A percentile compares a stretch with the other conserved stretches of the same genome.
Conservation (phyloP, 2,797 vertebrate species). For the Leptatherina wallacei region DNA sequence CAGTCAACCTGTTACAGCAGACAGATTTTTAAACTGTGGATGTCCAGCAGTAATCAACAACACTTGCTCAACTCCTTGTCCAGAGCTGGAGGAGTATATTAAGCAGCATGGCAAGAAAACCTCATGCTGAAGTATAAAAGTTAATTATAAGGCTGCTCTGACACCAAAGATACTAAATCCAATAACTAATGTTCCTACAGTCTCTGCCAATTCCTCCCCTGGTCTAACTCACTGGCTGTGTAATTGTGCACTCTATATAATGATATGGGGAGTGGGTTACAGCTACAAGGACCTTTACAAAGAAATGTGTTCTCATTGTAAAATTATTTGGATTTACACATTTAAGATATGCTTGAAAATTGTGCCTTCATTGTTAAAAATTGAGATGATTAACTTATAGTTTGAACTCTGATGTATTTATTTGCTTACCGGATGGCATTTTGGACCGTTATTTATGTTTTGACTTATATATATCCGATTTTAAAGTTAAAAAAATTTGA, state of each 20-base stretch:
- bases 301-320: not conserved
- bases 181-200: too few species aligned
- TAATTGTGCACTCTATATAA: too few species aligned
- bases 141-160: too few species aligned
- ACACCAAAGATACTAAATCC: too few species aligned
- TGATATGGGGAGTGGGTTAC: not conserved
- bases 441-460: not conserved
- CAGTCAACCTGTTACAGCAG: not conserved
- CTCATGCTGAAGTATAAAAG: not conserved
- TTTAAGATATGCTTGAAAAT: not conserved
- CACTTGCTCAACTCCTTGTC: not conserved
- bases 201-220: too few species aligned
- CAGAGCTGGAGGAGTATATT: not conserved
- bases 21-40: not conserved
- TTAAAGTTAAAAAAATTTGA: not conserved
- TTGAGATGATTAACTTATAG: too few species aligned
- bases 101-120: not conserved
- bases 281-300: not conserved
- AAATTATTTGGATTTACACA: not conserved
- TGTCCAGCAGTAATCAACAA: not conserved
- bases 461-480: not conserved
- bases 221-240: too few species aligned
- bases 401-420: not conserved
- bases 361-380: not conserved
- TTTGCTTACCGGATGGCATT: not conserved